Evolutionary conservation across 2,797 vertebrate species (phyloP), one percentile per base, ranked within the genome.

Genomic region (Centroberyx gerrardi): DNA sequence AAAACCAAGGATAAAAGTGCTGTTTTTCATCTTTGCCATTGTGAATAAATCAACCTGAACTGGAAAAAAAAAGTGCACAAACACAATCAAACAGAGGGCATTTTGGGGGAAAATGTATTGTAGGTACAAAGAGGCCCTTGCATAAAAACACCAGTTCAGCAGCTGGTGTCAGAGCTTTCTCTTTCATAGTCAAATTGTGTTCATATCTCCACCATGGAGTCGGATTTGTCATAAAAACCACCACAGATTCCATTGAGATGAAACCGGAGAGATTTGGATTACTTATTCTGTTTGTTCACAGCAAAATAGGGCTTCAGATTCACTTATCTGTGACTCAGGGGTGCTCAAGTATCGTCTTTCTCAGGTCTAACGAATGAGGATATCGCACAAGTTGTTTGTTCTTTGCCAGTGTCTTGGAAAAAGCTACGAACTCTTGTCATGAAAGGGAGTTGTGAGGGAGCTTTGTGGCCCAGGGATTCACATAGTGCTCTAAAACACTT

Each of bases 221-320:
- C 49, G 72, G 74, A 82, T 91, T 87, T 87, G 80, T 80, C 80
- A 80, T 76, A 75, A 72, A 85, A 87, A 74, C 76, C 18, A 77
- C 74, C 40, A 38, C 1, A 56, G 36, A 78, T 84, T 79, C 81
- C 68, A 54, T 56, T 28, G 79, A 88, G 81, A 87, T 84, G 80
- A 75, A 86, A 83, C 74, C 46, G 15, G 52, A 81, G 78, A 79
- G 84, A 72, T 77, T 65, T 81, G 79, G 80, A 80, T 84, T 78
- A 84, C 78, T 90, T 85, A 86, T 86, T 85, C 82, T 76, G 83
- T 87, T 87, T 88, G 86, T 83, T 90, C 78, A 63, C 51, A 54
- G 79, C 61, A 82, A 84, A 90, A 83, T 68, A 78, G 76, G 78
- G 68, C 83, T 82, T 83, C 74, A 72, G 71, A 79, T 82, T 82